Base-by-base conservation (phyloP, 2,888 invertebrate species). In the Arge pagana region DNA sequence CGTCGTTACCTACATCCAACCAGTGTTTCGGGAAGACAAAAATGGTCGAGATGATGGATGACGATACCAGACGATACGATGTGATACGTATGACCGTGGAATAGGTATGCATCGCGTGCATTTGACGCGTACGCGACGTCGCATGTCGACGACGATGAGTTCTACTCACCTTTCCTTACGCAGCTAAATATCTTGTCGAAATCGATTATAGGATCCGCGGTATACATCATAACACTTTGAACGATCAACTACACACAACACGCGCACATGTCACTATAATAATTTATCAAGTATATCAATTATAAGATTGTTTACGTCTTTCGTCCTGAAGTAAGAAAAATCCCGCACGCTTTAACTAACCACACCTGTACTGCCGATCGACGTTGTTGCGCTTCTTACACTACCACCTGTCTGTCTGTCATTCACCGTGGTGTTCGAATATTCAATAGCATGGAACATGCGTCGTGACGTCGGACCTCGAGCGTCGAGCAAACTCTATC, bases 351-450 rank as follows among this genome's bases (percentile, higher is more conserved):
- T 54, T 52, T 28, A 53, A 52, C 58, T 30, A 8, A 26, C 48
- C 54, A 55, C 55, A 43, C 43, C 39, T 50, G 53, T 54, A 36
- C 37, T 56, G 39, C 55, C 45, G 26, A n/a, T n/a, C n/a, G 11
- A 30, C 15, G 23, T 19, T 43, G 52, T 43, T 55, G 61, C 60
- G 63, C 45, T 45, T 15, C 45, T 21, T 18, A 4, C 11, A 33
- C 33, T 65, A 70, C 72, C 72, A 74, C 73, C 72, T 74, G 73
- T 72, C 74, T 72, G 67, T 26, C 70, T 74, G 73, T 72, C 74
- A 73, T 69, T n/a, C n/a, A n/a, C n/a, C n/a, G n/a, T n/a, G n/a
- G n/a, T n/a, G n/a, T n/a, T 66, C 64, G 63, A 62, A 66, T 69
- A 71, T 68, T 68, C 70, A 66, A 70, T 68, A 68, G 63, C 58